These are phyloP conservation scores for Hypsibius dujardini DNA, from an alignment of 1,140 invertebrate species.

Conservation along the genomic window DNA sequence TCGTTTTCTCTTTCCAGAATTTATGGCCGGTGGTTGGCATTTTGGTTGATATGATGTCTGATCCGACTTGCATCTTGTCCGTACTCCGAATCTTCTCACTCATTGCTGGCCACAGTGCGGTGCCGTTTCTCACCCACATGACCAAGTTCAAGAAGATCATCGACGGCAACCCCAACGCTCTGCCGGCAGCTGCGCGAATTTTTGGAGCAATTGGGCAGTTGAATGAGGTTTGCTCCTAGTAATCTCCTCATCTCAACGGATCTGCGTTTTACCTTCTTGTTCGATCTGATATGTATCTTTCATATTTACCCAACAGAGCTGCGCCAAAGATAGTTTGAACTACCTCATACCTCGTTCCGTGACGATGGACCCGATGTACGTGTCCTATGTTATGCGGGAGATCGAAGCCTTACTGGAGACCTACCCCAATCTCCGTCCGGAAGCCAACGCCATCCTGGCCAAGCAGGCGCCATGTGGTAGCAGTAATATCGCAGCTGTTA, in stretches of 20 bases:
- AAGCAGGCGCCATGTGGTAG: neutral
- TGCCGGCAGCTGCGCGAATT: constrained; percentile 35
- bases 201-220: constrained; percentile 33
- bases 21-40: constrained; percentile 56
- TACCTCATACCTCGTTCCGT: neutral
- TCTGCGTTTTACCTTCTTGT: neutral
- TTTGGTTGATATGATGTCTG: constrained; percentile 49
- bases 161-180: constrained; percentile 45
- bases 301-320: neutral
- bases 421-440: neutral
- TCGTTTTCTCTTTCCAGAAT: constrained; percentile 35
- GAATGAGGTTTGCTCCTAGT: constrained; percentile 27
- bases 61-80: constrained; percentile 38
- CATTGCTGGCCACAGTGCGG: constrained; percentile 48
- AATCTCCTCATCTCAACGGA: neutral
- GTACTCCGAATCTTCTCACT: constrained; percentile 58
- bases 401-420: neutral
- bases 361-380: neutral
- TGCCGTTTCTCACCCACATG: constrained; percentile 47
- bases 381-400: neutral
- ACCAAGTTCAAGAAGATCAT: constrained; percentile 47
- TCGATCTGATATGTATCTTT: neutral
- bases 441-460: neutral
- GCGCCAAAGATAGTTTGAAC: neutral
- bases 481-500: too few species aligned